Conservation (phyloP, 2,797 vertebrate species). For the Erpetoichthys calabaricus region DNA sequence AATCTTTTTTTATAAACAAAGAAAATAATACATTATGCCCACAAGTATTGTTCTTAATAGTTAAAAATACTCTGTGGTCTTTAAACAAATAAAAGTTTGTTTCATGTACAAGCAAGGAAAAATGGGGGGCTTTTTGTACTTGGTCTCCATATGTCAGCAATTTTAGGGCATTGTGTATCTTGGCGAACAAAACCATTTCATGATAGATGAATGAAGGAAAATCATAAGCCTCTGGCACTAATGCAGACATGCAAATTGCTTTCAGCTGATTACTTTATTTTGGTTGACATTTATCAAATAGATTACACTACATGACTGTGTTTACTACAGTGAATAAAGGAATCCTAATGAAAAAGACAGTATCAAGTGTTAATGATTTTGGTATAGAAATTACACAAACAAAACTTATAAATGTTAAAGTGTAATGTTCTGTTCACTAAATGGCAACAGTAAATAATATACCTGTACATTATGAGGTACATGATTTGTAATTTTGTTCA, state of each 20-base stretch:
- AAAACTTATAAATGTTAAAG: no score
- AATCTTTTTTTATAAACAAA: conserved; percentile 43
- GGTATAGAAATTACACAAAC: conserved; percentile 44
- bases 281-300: conserved; percentile 81
- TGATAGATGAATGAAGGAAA: conserved; percentile 97
- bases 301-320: conserved; percentile 52
- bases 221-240: conserved; percentile 70
- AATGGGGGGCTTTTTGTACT: conserved; percentile 69
- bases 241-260: conserved; percentile 78
- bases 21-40: conserved; percentile 56
- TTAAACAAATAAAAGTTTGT: conserved; percentile 82
- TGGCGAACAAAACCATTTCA: conserved; percentile 77
- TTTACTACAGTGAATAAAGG: conserved; percentile 46
- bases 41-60: conserved; percentile 57
- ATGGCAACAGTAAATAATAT: no score
- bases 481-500: no score
- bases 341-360: conserved; percentile 15
- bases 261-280: conserved; percentile 89
- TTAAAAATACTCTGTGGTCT: conserved; percentile 52
- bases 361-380: conserved; percentile 33
- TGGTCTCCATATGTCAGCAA: conserved; percentile 93
- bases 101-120: conserved; percentile 53
- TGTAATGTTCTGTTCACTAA: no score
- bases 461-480: no score
- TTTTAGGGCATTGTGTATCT: conserved; percentile 96